phyloP scores from a whole-genome alignment of 2,113 vertebrate genomes.

The Cisticola juncidis region DNA sequence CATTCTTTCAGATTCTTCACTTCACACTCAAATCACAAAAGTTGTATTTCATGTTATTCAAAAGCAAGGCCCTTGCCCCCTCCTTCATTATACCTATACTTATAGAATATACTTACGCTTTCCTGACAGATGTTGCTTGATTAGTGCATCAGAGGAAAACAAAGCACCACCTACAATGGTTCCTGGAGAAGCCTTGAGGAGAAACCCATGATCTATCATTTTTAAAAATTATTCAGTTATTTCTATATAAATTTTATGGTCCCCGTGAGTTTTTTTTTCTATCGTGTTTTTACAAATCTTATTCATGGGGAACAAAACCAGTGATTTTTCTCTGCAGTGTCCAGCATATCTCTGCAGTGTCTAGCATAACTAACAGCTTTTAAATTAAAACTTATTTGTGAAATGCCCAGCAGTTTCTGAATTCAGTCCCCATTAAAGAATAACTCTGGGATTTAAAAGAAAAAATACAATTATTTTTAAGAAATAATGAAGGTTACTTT shows the following conservation, averaged over 20 bases:
- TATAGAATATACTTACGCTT: slow-evolving; percentile 59
- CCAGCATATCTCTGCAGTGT: background rate
- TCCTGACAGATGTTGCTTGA: slow-evolving; percentile 61
- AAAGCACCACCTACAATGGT: slow-evolving; percentile 59
- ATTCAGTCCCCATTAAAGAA: background rate
- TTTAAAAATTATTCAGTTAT: background rate
- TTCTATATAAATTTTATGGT: slow-evolving; percentile 13
- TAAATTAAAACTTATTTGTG: background rate
- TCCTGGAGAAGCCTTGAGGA: slow-evolving; percentile 60
- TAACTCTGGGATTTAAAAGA: background rate
- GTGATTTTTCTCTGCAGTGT: background rate
- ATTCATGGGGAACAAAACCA: background rate
- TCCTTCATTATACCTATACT: background rate
- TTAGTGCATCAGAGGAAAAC: slow-evolving; percentile 60
- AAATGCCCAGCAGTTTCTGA: background rate
- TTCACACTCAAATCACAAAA: background rate
- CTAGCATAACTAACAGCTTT: background rate
- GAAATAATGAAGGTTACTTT: background rate
- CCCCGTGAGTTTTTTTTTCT: background rate
- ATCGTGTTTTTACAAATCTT: background rate
- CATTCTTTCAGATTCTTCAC: background rate
- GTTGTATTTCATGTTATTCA: background rate
- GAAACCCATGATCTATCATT: slow-evolving; percentile 28
- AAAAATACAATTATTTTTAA: background rate
- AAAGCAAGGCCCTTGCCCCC: background rate